Percentiles rank a stretch among this genome's conserved stretches.
These are phyloP conservation scores for Kryptolebias marmoratus DNA, from an alignment of 2,113 vertebrate species.

Conservation along the genomic window DNA sequence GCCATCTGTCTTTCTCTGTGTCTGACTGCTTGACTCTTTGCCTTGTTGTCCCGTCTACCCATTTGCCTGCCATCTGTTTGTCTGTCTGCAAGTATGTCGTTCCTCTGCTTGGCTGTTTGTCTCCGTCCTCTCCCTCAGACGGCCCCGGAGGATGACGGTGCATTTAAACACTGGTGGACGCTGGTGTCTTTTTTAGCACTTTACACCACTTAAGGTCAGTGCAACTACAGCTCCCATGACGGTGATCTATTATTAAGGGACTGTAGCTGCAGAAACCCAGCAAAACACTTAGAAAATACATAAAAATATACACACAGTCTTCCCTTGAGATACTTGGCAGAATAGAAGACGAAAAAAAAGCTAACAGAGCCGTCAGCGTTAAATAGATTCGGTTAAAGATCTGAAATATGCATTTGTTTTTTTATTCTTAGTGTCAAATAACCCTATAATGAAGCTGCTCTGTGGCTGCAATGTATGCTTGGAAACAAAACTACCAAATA, in stretches of 20 bases:
- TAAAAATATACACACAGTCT: neutral
- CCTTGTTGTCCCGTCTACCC: constrained; percentile 50
- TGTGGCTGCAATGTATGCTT: too few species aligned
- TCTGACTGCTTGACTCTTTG: constrained; percentile 60
- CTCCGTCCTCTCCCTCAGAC: constrained; percentile 20
- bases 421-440: neutral
- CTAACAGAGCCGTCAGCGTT: constrained; percentile 36
- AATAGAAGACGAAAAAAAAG: constrained; percentile 23
- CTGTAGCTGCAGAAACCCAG: constrained; percentile 28
- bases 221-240: constrained; percentile 41
- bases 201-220: constrained; percentile 60
- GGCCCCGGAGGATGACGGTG: constrained; percentile 48
- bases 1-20: constrained; percentile 64
- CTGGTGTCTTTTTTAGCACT: constrained; percentile 50
- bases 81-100: constrained; percentile 60
- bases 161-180: constrained; percentile 23
- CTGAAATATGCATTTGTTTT: neutral
- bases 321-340: constrained; percentile 3
- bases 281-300: neutral
- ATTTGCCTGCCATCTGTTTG: constrained; percentile 68
- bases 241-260: constrained; percentile 69
- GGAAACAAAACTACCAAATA: neutral
- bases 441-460: neutral
- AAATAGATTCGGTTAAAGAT: constrained; percentile 33
- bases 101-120: constrained; percentile 28